phyloP scores from a whole-genome alignment of 1,140 invertebrate species.

The Drosophila sp. region DNA sequence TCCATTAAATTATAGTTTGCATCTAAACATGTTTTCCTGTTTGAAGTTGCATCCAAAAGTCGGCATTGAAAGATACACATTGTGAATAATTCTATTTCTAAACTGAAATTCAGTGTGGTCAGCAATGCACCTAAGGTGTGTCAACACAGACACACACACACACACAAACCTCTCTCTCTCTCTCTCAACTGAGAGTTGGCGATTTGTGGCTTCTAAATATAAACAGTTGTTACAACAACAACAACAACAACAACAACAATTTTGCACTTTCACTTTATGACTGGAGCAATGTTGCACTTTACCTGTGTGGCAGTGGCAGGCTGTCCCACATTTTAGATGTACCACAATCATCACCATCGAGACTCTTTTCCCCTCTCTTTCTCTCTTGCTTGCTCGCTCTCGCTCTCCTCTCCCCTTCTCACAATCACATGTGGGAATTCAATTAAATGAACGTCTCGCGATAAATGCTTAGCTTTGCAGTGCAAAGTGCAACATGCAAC shows the following conservation, averaged over 20 bases:
- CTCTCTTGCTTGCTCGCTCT: too few species aligned
- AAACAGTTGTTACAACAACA: conserved; percentile 15
- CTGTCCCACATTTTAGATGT: neutral
- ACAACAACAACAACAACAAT: conserved; percentile 15
- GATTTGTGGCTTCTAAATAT: conserved; percentile 24
- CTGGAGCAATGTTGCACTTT: conserved; percentile 36
- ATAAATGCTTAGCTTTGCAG: conserved; percentile 52
- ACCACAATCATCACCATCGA: conserved; percentile 33
- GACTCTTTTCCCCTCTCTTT: neutral
- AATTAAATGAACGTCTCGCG: conserved; percentile 64
- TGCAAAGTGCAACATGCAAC: conserved; percentile 38
- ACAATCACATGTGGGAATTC: conserved; percentile 65
- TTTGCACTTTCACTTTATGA: conserved; percentile 49
- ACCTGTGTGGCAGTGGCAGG: conserved; percentile 10
- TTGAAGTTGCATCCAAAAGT: neutral
- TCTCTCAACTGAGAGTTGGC: neutral
- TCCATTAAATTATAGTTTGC: too few species aligned
- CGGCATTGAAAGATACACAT: neutral
- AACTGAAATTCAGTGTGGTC: neutral
- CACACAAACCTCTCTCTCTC: neutral
- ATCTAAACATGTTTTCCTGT: neutral
- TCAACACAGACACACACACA: neutral
- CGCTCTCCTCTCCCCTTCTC: neutral
- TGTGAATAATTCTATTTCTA: neutral
- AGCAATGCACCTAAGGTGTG: neutral